A percentile compares a stretch with the other conserved stretches of the same genome.
phyloP scores from a whole-genome alignment of 1,140 invertebrate genomes.

The Diploscapter pachys region DNA sequence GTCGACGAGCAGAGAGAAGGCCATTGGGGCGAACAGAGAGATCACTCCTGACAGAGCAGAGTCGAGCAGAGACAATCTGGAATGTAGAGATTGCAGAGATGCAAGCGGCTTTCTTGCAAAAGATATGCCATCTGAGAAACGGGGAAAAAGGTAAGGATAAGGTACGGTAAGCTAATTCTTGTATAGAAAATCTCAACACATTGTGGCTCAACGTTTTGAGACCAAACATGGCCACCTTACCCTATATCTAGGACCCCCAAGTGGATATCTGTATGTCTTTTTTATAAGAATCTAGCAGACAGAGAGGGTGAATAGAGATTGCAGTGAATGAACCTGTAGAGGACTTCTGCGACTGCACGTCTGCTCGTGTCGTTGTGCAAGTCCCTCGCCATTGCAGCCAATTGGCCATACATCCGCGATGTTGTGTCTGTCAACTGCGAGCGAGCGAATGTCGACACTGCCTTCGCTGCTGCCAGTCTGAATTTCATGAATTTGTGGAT shows the following conservation, averaged over 20 bases:
- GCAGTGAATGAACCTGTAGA: neutral
- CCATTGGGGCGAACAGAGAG: constrained; percentile 48
- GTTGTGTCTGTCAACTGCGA: neutral
- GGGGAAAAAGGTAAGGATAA: too few relatives aligned
- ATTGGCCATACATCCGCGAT: neutral
- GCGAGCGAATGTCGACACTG: constrained; percentile 14
- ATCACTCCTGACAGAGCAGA: constrained; percentile 28
- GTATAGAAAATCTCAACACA: neutral
- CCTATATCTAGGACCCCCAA: too few relatives aligned
- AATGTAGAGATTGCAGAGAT: constrained; percentile 1
- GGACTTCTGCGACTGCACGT: constrained; percentile 7
- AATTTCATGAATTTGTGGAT: constrained; percentile 11
- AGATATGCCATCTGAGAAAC: too few relatives aligned
- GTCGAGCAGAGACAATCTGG: constrained; percentile 10
- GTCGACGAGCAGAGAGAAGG: constrained; percentile 43
- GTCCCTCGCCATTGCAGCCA: constrained; percentile 9
- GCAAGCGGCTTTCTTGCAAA: too few relatives aligned
- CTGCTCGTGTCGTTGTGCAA: constrained; percentile 16
- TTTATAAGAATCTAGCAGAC: too few relatives aligned
- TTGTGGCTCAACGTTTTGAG: neutral
- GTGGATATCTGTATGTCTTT: too few relatives aligned
- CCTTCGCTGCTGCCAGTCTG: constrained; percentile 22
- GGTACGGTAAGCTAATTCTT: too few relatives aligned
- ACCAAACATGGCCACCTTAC: too few relatives aligned
- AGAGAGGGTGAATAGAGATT: too few relatives aligned